Base-by-base conservation (phyloP, 2,113 vertebrate species). In the Gadus chalcogrammus region DNA sequence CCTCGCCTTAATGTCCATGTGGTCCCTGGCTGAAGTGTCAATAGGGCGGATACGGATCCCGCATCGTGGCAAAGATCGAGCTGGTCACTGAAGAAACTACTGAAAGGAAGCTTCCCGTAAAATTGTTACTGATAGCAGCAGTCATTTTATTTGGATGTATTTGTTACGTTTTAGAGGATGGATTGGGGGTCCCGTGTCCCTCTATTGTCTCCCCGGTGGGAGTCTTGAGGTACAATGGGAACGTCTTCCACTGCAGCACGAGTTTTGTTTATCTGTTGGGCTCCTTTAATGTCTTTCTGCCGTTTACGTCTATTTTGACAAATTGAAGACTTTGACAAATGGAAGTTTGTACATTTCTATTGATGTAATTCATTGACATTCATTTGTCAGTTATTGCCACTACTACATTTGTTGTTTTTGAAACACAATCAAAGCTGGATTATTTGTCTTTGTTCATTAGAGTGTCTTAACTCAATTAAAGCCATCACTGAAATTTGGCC, bases 11-110 rank as follows among this genome's bases (percentile, higher is more conserved):
- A 61, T 56, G 70, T 48, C 79, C 78, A 79, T 79, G 79, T 86
- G 82, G 69, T 84, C 28, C 61, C 76, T 52, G 77, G 76, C 31
- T 35, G 31, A 35, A 24, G 79, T 71, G 77, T 75, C 79, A 69
- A 63, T 69, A 69, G 82, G 86, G 82, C 73, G 83, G 85, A 65
- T 71, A 67, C 80, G 66, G 75, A 58, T 17, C 61, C 64, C 16
- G 68, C 15, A 53, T 15, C 9, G 53, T 56, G 27, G 62, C 38
- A 53, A 28, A 24, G 52, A 70, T 6, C 35, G 31, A 35, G 31
- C 31, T 35, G 31, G 31, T 35, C 31, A 35, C 42, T 48, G 8
- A 48, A 5, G 42, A 20, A 42, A 42, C 38, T 24, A 3, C 24
- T 24, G 38, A 11, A 42, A 6, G 38, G 38, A 48, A 1, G 42